A percentile compares a stretch with the other conserved stretches of the same genome.
Conservation (phyloP, 2,113 vertebrate species). For the Caretta caretta region DNA sequence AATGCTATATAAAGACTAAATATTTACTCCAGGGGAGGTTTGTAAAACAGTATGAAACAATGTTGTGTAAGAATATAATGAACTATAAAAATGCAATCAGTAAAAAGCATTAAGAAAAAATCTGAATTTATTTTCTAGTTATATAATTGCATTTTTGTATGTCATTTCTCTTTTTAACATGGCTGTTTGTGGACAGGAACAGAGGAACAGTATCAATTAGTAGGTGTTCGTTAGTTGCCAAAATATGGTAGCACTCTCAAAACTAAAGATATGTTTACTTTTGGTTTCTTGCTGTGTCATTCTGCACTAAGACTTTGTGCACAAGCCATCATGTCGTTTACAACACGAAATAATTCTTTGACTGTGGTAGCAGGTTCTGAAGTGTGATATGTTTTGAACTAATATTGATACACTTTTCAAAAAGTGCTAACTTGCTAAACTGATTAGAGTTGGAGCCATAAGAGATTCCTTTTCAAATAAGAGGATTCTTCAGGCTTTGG, state of each 20-base stretch:
- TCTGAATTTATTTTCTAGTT: neutral
- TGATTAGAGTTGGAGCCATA: neutral
- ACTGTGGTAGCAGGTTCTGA: neutral
- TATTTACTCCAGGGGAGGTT: neutral
- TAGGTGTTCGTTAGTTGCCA: neutral
- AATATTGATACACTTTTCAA: neutral
- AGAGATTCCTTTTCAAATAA: slow-evolving; percentile 4
- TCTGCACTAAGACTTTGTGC: slow-evolving; percentile 45
- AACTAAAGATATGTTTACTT: slow-evolving; percentile 62
- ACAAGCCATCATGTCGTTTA: slow-evolving; percentile 40
- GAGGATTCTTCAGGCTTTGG: slow-evolving; percentile 50
- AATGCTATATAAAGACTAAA: neutral
- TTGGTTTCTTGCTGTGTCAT: slow-evolving; percentile 71
- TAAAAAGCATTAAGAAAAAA: neutral
- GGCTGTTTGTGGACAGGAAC: neutral
- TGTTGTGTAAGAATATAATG: neutral
- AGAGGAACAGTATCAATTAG: neutral
- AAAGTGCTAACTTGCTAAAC: neutral
- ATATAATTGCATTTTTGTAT: neutral
- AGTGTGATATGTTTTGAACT: neutral
- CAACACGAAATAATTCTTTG: neutral
- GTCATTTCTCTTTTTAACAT: rapidly evolving
- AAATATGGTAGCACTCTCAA: neutral
- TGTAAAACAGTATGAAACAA: neutral
- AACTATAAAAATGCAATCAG: neutral